Conservation (phyloP, 2,113 vertebrate genomes). For the Salvator merianae region DNA sequence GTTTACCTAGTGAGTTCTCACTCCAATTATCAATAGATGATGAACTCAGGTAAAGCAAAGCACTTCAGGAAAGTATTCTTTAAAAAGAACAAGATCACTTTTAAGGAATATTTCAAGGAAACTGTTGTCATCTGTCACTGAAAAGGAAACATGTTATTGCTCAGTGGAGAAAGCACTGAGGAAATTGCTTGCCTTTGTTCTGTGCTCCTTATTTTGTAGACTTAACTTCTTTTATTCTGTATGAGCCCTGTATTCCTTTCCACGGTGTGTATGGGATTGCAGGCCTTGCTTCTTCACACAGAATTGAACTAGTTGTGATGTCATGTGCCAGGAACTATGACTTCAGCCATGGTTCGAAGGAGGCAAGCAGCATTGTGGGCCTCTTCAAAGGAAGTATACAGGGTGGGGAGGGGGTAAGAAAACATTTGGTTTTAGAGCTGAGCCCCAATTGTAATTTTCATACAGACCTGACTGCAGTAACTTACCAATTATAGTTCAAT, state of each 20-base stretch:
- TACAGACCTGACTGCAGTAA: neutral
- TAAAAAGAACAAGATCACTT: neutral
- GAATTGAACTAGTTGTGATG: neutral
- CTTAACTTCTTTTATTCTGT: neutral
- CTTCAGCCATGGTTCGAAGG: constrained; percentile 16
- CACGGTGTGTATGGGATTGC: neutral
- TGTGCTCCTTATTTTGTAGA: neutral
- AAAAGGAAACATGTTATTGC: neutral
- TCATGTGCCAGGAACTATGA: neutral
- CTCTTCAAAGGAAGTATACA: neutral
- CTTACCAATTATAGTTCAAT: neutral
- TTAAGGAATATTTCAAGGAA: neutral
- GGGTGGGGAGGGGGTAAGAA: neutral
- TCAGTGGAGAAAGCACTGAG: neutral
- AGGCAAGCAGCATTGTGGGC: neutral
- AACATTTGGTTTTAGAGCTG: neutral
- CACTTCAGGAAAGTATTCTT: neutral
- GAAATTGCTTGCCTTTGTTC: neutral
- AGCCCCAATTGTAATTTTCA: neutral
- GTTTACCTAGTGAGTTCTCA: neutral
- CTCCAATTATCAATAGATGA: neutral
- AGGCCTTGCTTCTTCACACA: neutral
- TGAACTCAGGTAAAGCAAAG: neutral
- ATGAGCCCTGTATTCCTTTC: neutral
- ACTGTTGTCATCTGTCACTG: neutral